Evolutionary conservation across 1,140 invertebrate species (phyloP).

Genomic region (Trachymyrmex cornetzi): DNA sequence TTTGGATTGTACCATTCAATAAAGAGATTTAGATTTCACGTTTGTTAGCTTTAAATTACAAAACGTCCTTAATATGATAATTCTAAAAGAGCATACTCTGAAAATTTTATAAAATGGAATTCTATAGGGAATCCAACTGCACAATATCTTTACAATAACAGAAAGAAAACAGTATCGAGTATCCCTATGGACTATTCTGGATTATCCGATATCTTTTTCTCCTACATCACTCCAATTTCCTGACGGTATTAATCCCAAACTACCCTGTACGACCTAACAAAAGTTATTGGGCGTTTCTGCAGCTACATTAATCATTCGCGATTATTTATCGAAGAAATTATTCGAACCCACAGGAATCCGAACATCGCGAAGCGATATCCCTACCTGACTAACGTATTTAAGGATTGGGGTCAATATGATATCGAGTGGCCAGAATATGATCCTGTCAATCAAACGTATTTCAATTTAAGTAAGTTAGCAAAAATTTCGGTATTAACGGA

Average conservation of each 20-base stretch:
- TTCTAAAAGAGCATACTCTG: neutral
- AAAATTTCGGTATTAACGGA: neutral
- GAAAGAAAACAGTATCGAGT: neutral
- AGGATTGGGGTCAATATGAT: constrained; percentile 90
- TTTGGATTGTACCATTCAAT: neutral
- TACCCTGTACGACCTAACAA: neutral
- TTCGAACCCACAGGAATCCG: constrained; percentile 88
- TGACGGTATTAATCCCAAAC: constrained; percentile 43
- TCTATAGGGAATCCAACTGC: neutral
- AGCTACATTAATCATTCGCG: constrained; percentile 45
- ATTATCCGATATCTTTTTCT: constrained; percentile 22
- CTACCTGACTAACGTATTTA: constrained; percentile 87
- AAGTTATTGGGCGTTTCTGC: constrained; percentile 23
- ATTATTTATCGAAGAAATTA: constrained; percentile 53
- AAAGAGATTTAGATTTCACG: constrained; percentile 12
- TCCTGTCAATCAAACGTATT: constrained; percentile 90
- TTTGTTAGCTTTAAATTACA: neutral
- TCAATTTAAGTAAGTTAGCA: constrained; percentile 90
- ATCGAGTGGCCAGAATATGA: constrained; percentile 94
- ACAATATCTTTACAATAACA: neutral
- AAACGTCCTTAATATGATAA: neutral
- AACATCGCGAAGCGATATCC: constrained; percentile 89
- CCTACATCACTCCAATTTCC: constrained; percentile 36
- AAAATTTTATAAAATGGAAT: neutral
- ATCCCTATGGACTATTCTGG: constrained; percentile 19